Conservation (phyloP, 2,113 vertebrate genomes). For the Sprattus sprattus region DNA sequence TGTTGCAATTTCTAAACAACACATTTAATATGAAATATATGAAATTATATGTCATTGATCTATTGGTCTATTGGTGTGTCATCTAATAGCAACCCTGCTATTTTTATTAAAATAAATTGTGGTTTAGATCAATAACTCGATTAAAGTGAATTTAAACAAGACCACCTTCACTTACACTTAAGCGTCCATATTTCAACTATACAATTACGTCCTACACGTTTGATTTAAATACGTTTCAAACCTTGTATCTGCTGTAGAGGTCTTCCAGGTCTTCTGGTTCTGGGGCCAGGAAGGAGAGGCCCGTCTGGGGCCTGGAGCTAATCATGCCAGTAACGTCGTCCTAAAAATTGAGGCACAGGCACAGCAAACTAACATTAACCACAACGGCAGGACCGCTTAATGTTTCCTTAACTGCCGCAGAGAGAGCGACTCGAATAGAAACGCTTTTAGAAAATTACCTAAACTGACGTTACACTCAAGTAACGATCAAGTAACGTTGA, state of each 20-base stretch:
- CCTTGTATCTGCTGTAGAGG: constrained; percentile 90
- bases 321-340: constrained; percentile 81
- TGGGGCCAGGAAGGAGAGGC: constrained; percentile 84
- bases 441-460: no score
- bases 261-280: constrained; percentile 90
- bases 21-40: no score
- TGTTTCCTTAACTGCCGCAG: background rate
- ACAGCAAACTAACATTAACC: constrained; percentile 26
- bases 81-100: background rate
- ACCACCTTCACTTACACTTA: no score
- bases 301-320: constrained; percentile 82
- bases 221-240: constrained; percentile 44
- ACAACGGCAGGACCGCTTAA: background rate
- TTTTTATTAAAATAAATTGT: background rate
- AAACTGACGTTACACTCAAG: no score
- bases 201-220: no score
- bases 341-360: constrained; percentile 60
- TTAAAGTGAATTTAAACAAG: no score
- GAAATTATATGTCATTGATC: no score
- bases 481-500: no score
- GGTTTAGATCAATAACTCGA: background rate
- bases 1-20: constrained; percentile 85
- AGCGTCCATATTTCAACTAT: no score
- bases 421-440: background rate
- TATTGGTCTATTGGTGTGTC: background rate